Base-by-base conservation (phyloP, 1,140 invertebrate genomes). In the Ceratitis capitata region DNA sequence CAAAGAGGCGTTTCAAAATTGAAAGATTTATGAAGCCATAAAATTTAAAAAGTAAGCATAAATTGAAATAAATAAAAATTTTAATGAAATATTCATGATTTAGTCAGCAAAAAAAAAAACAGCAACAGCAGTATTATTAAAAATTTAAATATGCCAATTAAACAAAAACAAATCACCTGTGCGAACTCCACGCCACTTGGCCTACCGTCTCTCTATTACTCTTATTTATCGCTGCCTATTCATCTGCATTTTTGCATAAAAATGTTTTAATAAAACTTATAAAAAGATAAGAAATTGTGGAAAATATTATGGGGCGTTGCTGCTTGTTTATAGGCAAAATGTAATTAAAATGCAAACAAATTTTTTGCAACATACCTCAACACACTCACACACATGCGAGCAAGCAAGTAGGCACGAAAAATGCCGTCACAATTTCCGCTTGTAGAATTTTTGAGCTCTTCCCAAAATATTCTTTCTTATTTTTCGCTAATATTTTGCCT, bases 261-360 rank as follows among this genome's bases (percentile, higher is more conserved):
- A 78, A n/a, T n/a, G n/a, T n/a, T n/a, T n/a, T 53, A 53, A 1
- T 42, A 47, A 78, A 78, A 23, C 45, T 19, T 69, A 45, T 23
- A 78, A 12, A 3, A 19, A 78, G 45, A 47, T 10, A 78, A 42
- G 12, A 78, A 39, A 16, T 35, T 35, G 61, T 32, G n/a, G n/a
- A 42, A 39, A 74, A 45, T 42, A 74, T 45, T 78, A 9, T 12
- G 69, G 32, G 69, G 69, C 69, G 69, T 78, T 3, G 7, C n/a
- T 39, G 69, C 69, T 78, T 78, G 19, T 78, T 78, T 78, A 78
- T 78, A 78, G 23, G 69, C 69, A 78, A 78, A 78, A 78, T 45
- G 29, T 78, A 78, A 78, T 78, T 78, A 78, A 78, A 78, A 78
- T 78, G 69, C 69, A 78, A 78, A 78, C 69, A 78, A n/a, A 45